Evolutionary conservation across 1,140 invertebrate genomes (phyloP), one percentile per base, ranked within the genome.

Genomic region (Pristionchus pacificus): DNA sequence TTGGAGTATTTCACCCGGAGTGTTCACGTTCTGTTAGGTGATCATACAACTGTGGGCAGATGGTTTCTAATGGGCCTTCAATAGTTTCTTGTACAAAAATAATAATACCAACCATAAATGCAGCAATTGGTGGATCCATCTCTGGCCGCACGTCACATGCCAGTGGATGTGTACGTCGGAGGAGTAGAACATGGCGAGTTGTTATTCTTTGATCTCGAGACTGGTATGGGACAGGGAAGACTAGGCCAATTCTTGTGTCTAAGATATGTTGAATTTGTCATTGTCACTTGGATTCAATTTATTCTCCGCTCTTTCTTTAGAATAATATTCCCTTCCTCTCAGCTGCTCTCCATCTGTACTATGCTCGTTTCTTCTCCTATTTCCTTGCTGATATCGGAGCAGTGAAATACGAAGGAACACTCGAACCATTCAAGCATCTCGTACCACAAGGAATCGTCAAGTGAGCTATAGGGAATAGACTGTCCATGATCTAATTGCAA

Each of bases 271-370:
- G n/a, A n/a, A n/a, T n/a, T n/a, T n/a, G n/a, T n/a, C n/a, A n/a
- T n/a, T n/a, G n/a, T n/a, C n/a, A n/a, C n/a, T n/a, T 27, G 14
- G 25, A 61, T 67, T 77, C 19, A 27, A 75, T 27, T 1, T 27
- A 28, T 80, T 65, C 76, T 62, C n/a, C n/a, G n/a, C n/a, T n/a
- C n/a, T n/a, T n/a, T n/a, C n/a, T n/a, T n/a, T n/a, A n/a, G n/a
- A n/a, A n/a, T n/a, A n/a, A n/a, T n/a, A n/a, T n/a, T n/a, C n/a
- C n/a, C n/a, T n/a, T n/a, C n/a, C n/a, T 87, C 87, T 70, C 78
- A 91, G 91, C 95, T 33, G 89, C 91, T 6, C 84, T 98, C 28
- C 97, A 99, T 89, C 87, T 99, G 68, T 98, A 96, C 81, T 98
- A 93, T 86, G 93, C 96, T 0, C 87, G 97, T 58, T 98, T 98